These are phyloP conservation scores for Lepidotrigona ventralis DNA, from an alignment of 1,140 invertebrate genomes.

Conservation along the genomic window DNA sequence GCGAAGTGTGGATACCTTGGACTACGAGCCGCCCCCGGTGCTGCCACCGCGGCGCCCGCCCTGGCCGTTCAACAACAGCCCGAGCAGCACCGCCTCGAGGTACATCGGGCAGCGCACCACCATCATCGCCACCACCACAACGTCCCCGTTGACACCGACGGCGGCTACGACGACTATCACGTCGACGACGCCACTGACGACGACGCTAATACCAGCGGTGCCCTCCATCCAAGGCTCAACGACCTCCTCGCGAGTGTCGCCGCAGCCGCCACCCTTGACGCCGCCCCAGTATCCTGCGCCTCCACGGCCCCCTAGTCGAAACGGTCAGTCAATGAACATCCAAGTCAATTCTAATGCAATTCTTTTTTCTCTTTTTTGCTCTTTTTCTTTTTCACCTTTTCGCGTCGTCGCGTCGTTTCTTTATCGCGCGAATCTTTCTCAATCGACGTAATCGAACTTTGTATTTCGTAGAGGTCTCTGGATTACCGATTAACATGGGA, in stretches of 20 bases:
- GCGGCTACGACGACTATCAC: slow-evolving; percentile 49
- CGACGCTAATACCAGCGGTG: slow-evolving; percentile 45
- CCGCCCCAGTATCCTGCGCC: slow-evolving; percentile 79
- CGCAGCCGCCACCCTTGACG: slow-evolving; percentile 72
- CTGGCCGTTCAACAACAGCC: slow-evolving; percentile 75
- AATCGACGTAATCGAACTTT: too few relatives aligned
- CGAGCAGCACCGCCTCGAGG: slow-evolving; percentile 65
- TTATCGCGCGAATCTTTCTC: background rate
- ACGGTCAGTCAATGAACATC: slow-evolving; percentile 70
- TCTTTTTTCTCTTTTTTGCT: too few relatives aligned
- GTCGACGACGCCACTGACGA: slow-evolving; percentile 46
- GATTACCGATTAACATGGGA: too few relatives aligned
- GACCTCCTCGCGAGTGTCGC: slow-evolving; percentile 60
- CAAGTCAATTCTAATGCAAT: background rate
- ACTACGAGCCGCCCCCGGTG: slow-evolving; percentile 79
- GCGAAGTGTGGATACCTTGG: slow-evolving; percentile 74
- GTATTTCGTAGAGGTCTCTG: too few relatives aligned
- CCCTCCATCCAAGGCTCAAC: slow-evolving; percentile 54
- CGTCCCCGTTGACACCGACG: slow-evolving; percentile 49
- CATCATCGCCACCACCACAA: slow-evolving; percentile 41
- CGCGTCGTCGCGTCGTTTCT: too few relatives aligned
- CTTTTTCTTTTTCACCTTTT: too few relatives aligned
- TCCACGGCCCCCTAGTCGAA: slow-evolving; percentile 78
- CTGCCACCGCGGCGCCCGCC: slow-evolving; percentile 79
- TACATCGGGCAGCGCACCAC: slow-evolving; percentile 50